Conservation (phyloP, 2,113 vertebrate genomes). For the Copsychus sechellarum region DNA sequence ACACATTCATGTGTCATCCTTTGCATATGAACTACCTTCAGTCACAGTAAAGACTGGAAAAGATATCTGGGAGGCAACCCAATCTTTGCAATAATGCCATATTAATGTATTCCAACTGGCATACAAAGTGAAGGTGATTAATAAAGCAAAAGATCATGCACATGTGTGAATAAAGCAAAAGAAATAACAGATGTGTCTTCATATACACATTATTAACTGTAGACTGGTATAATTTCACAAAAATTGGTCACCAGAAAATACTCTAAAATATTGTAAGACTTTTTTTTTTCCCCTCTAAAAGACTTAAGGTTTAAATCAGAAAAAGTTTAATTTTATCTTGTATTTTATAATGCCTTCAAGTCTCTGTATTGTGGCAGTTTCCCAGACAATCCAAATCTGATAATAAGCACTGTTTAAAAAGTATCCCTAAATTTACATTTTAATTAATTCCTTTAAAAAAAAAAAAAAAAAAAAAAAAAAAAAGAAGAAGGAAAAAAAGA, state of each 20-base stretch:
- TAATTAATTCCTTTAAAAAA: constrained; percentile 23
- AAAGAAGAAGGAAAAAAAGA: too few species aligned
- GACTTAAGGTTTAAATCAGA: not conserved
- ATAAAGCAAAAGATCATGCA: not conserved
- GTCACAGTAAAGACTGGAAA: not conserved
- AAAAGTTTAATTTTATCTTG: constrained; percentile 11
- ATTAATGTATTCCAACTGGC: not conserved
- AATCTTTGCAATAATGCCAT: not conserved
- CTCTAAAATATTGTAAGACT: not conserved
- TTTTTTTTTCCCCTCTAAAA: too few species aligned
- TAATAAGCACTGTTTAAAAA: constrained; percentile 41
- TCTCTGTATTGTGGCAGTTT: not conserved
- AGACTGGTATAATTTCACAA: not conserved
- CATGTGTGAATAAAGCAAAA: not conserved
- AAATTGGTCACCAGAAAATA: not conserved
- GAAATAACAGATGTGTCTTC: not conserved
- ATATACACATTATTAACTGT: not conserved
- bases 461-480: too few species aligned
- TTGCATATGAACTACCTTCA: not conserved
- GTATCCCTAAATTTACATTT: constrained; percentile 60
- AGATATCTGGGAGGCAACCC: not conserved
- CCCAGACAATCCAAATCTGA: constrained; percentile 49
- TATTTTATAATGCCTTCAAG: not conserved
- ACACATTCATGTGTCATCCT: not conserved
- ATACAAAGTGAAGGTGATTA: not conserved